Base-by-base conservation (phyloP, 2,888 invertebrate genomes). In the Pheosia gnoma region DNA sequence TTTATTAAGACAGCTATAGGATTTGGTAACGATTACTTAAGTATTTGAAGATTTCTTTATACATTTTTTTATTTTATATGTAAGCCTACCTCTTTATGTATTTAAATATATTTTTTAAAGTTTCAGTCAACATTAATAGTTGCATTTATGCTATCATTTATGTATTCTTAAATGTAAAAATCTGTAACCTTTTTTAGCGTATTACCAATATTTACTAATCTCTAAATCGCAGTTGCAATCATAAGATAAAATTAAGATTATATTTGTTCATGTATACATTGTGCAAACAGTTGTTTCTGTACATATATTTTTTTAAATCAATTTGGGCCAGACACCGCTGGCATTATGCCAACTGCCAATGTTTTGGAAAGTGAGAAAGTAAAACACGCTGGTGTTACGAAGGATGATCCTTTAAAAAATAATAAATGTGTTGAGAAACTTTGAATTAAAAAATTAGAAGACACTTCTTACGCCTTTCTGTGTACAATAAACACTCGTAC, bases 331-430 rank as follows among this genome's bases (percentile, higher is more conserved):
- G 75, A 71, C 69, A 67, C 61, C 64, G 71, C 53, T 71, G 81
- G 80, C 66, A 0, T 10, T 0, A 8, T 49, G 74, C 81, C 81
- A 81, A 74, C 60, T 71, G 68, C 61, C 73, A 77, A 70, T 72
- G 72, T 71, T 71, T 74, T 74, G 69, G 62, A 74, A 76, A 74
- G 61, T 68, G 65, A 76, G 69, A 78, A 72, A 71, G 71, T 71
- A 70, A 63, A 68, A 68, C 66, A 63, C 61, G 59, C 58, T 59
- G 61, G 59, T 45, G 49, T 72, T 69, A 69, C 63, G 67, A 25
- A 25, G 63, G 37, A 53, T 53, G 37, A 53, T 25, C 51, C 51
- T 51, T 51, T 47, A 47, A 51, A 25, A 51, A 51, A 51, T 51
- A 51, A 51, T 25, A 51, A 13, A 7, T 47, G 47, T 11, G 47